Base-by-base conservation (phyloP, 2,888 invertebrate genomes). In the Nomada lathburiana region DNA sequence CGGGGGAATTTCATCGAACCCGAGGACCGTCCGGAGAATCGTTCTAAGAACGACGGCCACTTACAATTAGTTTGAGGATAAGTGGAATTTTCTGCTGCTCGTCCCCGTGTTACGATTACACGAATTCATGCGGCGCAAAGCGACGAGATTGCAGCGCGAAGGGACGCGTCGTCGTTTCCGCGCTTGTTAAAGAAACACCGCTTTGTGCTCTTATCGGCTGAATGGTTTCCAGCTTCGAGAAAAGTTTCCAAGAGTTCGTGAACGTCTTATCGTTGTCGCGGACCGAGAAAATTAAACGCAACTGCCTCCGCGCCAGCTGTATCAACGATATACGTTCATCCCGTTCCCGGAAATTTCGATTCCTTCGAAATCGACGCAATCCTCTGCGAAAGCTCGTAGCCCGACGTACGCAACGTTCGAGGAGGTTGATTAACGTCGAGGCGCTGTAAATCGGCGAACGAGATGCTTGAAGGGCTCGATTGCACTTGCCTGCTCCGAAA, bases 401-500 rank as follows among this genome's bases (percentile, higher is more conserved):
- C 36, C 36, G 0, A 36, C 36, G 36, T 36, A 7, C 36, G 36
- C 7, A 36, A 36, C 36, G 36, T 7, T 5, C 7, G 36, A 36
- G 36, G 36, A 36, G 36, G 7, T 0, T 36, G 36, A 36, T 36
- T 5, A 53, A 53, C n/a, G 9, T 53, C 53, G 53, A 20, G 2
- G 53, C 23, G 72, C 50, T 26, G 64, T 59, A 70, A 84, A 84
- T 76, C 74, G 73, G 60, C 44, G 29, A 77, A 73, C 82, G 80
- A 82, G 72, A 65, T 68, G 69, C 62, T 77, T 72, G 69, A 52
- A 68, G 76, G 72, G 72, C 55, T 70, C 67, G 78, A 55, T 36
- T 84, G 85, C 90, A 85, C 86, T 89, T 86, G 84, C 36, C 0
- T 36, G 86, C 79, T 70, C 76, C 74, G 64, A 84, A 90, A 87